Percentiles rank a stretch among this genome's conserved stretches.
Conservation (phyloP, 2,797 vertebrate genomes). For the Diceros bicornis region DNA sequence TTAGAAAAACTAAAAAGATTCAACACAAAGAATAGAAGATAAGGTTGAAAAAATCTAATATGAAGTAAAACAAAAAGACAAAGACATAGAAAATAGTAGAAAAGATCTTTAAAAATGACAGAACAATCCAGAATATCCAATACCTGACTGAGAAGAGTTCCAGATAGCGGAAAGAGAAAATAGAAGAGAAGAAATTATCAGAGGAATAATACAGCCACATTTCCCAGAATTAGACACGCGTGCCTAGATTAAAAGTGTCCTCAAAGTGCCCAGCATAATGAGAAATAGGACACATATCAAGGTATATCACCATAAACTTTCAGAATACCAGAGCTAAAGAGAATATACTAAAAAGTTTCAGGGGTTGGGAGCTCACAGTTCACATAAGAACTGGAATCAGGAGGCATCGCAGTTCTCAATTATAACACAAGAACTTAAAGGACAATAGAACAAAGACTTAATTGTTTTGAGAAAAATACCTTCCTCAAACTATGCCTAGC, state of each 20-base stretch:
- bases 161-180: neutral
- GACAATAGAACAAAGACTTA: neutral
- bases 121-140: neutral
- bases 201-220: neutral
- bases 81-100: neutral
- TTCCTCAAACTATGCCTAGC: neutral
- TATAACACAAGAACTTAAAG: neutral
- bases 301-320: neutral
- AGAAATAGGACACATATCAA: neutral
- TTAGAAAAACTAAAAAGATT: neutral
- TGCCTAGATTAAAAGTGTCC: neutral
- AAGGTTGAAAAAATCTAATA: neutral
- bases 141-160: neutral
- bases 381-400: neutral
- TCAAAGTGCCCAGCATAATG: neutral
- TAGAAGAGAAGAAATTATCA: neutral
- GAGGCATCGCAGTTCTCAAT: neutral
- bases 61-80: constrained; percentile 48
- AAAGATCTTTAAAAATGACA: constrained; percentile 24
- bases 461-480: neutral
- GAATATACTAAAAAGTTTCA: neutral
- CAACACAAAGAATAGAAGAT: neutral
- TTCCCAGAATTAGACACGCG: neutral
- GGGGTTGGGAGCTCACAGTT: neutral
- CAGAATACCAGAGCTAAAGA: neutral